Evolutionary conservation across 2,888 invertebrate genomes (phyloP).

Genomic region (Plusia festucae): DNA sequence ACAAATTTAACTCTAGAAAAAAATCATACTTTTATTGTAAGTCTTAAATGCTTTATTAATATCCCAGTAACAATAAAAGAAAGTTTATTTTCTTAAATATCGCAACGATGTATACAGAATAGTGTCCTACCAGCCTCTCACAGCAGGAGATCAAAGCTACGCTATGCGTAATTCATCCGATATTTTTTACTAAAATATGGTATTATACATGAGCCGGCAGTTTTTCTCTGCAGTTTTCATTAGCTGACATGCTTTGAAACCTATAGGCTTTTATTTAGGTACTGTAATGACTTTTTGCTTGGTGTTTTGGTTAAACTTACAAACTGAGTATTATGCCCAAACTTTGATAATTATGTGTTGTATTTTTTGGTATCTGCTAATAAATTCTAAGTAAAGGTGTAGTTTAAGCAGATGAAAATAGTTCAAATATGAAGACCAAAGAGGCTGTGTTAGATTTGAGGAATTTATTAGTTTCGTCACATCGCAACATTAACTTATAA

Average conservation of each 20-base stretch:
- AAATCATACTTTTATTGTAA: too few relatives aligned
- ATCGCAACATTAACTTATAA: too few relatives aligned
- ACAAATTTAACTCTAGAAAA: too few relatives aligned
- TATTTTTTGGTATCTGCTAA: too few relatives aligned
- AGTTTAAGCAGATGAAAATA: too few relatives aligned
- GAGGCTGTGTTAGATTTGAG: too few relatives aligned
- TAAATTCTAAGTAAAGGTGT: too few relatives aligned
- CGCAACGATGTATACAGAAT: conserved; percentile 45
- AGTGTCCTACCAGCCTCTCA: conserved; percentile 49
- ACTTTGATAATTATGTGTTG: too few relatives aligned
- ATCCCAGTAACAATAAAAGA: not conserved
- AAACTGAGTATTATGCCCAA: too few relatives aligned
- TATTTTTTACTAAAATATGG: conserved; percentile 69
- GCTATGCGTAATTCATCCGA: conserved; percentile 73
- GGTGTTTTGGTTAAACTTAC: too few relatives aligned
- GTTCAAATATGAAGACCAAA: too few relatives aligned
- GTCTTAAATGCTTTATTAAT: not conserved
- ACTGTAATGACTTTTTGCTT: conserved; percentile 10
- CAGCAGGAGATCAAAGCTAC: conserved; percentile 66
- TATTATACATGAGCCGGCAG: conserved; percentile 61
- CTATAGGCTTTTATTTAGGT: conserved; percentile 28
- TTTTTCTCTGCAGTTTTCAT: conserved; percentile 58
- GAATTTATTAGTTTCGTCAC: too few relatives aligned
- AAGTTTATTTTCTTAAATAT: not conserved
- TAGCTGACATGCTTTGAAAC: conserved; percentile 41